Evolutionary conservation across 2,888 invertebrate species (phyloP).

Genomic region (Mythimna lalbum): DNA sequence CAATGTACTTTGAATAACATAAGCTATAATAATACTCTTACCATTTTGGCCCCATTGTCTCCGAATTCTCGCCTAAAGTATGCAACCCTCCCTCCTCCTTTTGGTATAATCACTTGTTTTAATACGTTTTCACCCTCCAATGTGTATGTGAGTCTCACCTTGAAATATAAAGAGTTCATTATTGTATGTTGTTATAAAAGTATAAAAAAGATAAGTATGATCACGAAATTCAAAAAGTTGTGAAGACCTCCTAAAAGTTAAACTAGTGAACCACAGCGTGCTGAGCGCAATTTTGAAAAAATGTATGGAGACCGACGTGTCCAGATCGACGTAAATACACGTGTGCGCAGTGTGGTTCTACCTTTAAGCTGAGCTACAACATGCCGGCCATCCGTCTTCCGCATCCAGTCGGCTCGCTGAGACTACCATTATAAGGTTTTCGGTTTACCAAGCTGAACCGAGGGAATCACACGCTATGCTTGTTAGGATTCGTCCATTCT

Average conservation of each 20-base stretch:
- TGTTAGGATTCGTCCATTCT: too few species aligned
- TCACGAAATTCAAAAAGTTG: too few species aligned
- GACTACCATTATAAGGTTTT: too few species aligned
- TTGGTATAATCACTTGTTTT: constrained; percentile 75
- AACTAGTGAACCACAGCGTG: too few species aligned
- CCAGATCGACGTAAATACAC: too few species aligned
- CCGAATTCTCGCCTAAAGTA: constrained; percentile 79
- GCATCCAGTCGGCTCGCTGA: not conserved
- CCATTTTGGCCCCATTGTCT: constrained; percentile 79
- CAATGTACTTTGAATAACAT: not conserved
- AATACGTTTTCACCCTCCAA: constrained; percentile 78
- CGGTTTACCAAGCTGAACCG: too few species aligned
- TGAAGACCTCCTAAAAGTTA: not conserved
- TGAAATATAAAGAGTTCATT: constrained; percentile 7
- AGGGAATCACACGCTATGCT: too few species aligned
- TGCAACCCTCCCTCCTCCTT: constrained; percentile 72
- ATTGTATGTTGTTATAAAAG: not conserved
- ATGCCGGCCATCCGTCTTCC: not conserved
- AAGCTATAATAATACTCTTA: constrained; percentile 48
- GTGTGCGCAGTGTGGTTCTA: too few species aligned
- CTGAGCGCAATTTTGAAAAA: too few species aligned
- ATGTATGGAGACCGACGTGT: too few species aligned
- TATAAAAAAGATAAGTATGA: not conserved
- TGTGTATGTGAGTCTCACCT: constrained; percentile 78
- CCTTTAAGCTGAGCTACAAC: too few species aligned